Evolutionary conservation across 2,888 invertebrate species (phyloP).

Genomic region (Brachyptera putata): DNA sequence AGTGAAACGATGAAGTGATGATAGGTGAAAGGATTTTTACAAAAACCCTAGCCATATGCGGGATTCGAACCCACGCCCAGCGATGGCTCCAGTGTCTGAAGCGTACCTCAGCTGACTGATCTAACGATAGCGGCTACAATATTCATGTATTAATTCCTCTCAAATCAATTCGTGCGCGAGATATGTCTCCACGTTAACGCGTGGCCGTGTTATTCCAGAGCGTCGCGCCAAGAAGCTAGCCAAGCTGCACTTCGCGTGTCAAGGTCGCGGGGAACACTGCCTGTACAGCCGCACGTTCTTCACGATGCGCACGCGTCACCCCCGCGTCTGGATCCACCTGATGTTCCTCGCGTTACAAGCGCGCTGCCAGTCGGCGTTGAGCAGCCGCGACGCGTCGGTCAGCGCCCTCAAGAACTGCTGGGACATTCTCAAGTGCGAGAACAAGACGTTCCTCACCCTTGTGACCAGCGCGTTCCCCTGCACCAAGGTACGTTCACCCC

Average conservation of each 20-base stretch:
- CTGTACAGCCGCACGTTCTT: slow-evolving; percentile 77
- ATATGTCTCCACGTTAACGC: not conserved
- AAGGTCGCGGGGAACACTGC: slow-evolving; percentile 77
- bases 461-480: slow-evolving; percentile 94
- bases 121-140: too few relatives aligned
- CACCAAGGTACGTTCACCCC: slow-evolving; percentile 61
- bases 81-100: too few relatives aligned
- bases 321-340: slow-evolving; percentile 89
- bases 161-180: too few relatives aligned
- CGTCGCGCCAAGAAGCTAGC: slow-evolving; percentile 80
- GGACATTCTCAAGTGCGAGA: slow-evolving; percentile 90
- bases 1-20: too few relatives aligned
- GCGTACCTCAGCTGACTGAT: too few relatives aligned
- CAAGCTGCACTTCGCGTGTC: slow-evolving; percentile 85
- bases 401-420: slow-evolving; percentile 86
- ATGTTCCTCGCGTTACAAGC: slow-evolving; percentile 90
- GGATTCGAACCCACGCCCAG: too few relatives aligned
- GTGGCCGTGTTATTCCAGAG: slow-evolving; percentile 49
- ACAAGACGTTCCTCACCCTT: slow-evolving; percentile 81
- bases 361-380: slow-evolving; percentile 7
- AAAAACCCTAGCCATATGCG: too few relatives aligned
- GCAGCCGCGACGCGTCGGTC: slow-evolving; percentile 61
- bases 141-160: too few relatives aligned
- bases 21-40: too few relatives aligned
- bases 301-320: slow-evolving; percentile 73